Percentiles rank a stretch among this genome's conserved stretches.
Conservation (phyloP, 2,888 invertebrate genomes). For the Drosophila nr. medialis region DNA sequence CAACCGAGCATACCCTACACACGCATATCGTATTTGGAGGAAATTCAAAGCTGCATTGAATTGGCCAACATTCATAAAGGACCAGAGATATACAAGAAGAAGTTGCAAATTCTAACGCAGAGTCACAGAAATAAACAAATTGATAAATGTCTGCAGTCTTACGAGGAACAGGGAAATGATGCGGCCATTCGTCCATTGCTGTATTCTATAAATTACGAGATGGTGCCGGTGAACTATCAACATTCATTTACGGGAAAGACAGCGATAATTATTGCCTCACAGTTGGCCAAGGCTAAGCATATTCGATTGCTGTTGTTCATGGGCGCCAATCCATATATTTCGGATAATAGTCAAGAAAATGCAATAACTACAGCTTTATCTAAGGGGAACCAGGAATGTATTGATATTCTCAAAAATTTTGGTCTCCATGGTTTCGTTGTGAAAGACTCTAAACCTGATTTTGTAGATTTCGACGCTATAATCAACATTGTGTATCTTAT, state of each 20-base stretch:
- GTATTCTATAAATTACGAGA: conserved; percentile 59
- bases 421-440: conserved; percentile 28
- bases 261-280: conserved; percentile 56
- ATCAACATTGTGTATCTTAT: conserved; percentile 59
- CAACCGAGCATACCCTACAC: not conserved
- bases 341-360: conserved; percentile 45
- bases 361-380: conserved; percentile 46
- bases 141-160: conserved; percentile 60
- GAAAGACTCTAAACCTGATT: conserved; percentile 49
- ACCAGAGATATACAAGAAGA: conserved; percentile 41
- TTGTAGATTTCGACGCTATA: conserved; percentile 54
- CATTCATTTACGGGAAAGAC: conserved; percentile 63
- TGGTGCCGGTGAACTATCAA: conserved; percentile 60
- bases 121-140: conserved; percentile 46
- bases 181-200: conserved; percentile 50
- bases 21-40: conserved; percentile 53
- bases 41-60: conserved; percentile 47
- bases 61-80: conserved; percentile 30
- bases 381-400: conserved; percentile 49
- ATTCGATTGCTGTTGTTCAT: conserved; percentile 55
- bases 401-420: conserved; percentile 52
- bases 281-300: conserved; percentile 51
- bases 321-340: conserved; percentile 64
- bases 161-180: conserved; percentile 59
- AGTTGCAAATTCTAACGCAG: conserved; percentile 29